Base-by-base conservation (phyloP, 2,113 vertebrate genomes). In the Ammospiza nelsoni region DNA sequence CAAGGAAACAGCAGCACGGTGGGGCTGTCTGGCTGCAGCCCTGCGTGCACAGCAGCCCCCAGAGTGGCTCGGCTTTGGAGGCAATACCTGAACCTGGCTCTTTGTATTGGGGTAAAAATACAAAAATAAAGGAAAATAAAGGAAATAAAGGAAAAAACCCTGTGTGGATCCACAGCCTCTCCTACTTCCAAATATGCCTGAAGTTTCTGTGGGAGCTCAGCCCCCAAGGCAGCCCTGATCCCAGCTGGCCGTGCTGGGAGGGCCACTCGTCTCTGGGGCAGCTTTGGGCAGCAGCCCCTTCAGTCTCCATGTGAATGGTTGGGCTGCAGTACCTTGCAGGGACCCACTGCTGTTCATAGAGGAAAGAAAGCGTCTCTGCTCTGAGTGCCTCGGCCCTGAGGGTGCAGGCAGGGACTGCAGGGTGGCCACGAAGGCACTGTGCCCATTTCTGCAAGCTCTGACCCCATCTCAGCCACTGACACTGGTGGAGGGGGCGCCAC, bases 301-400 rank as follows among this genome's bases (percentile, higher is more conserved):
- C 14, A 2, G 2, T 12, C 61, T 24, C 5, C 41, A 1, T 3
- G 19, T 3, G 29, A 54, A 3, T 51, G 23, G 29, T 3, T 0
- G 8, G 49, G 29, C 3, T 65, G 78, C 35, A n/a, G 57, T 11
- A 7, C 44, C 35, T 46, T 4, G 4, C 49, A 24, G 75, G 29
- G 41, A 11, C 37, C 39, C 11, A 0, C 22, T 51, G 12, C 37
- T 73, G 0, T 66, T 68, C 8, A 5, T 1, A 43, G 71, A 35
- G 33, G 58, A 51, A 84, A 51, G 75, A 57, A 58, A 66, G 33
- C 0, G 0, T 31, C 62, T 37, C 52, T 48, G 52, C 67, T 55
- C 23, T 49, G 9, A 22, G 11, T 1, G 20, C 84, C 22, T 20
- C 29, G 16, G 51, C 55, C 2, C 7, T 17, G 44, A 35, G 37